These are phyloP conservation scores for Eurosta solidaginis DNA, from an alignment of 1,140 invertebrate genomes.

Conservation along the genomic window DNA sequence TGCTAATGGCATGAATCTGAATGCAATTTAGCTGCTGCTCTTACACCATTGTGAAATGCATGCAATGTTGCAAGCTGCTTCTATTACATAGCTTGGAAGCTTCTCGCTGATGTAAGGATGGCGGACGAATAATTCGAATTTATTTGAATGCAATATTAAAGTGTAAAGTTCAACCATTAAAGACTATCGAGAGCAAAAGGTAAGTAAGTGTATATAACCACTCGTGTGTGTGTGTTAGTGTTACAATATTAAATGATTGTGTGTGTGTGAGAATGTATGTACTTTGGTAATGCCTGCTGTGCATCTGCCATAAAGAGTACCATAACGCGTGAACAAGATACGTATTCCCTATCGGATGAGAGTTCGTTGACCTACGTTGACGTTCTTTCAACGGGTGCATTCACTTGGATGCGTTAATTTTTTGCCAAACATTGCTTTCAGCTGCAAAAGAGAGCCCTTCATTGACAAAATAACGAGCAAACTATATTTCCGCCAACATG, in stretches of 20 bases:
- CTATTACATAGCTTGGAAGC: not conserved
- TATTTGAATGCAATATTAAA: not conserved
- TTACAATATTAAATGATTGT: too few relatives aligned
- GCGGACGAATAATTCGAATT: not conserved
- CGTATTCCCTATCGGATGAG: not conserved
- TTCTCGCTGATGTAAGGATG: not conserved
- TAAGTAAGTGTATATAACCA: not conserved
- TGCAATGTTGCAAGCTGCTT: not conserved
- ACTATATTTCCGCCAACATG: not conserved
- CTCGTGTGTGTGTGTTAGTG: too few relatives aligned
- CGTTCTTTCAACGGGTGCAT: not conserved
- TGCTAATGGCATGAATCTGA: not conserved
- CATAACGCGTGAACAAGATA: not conserved
- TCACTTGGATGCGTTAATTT: constrained; percentile 24
- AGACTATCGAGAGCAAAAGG: not conserved
- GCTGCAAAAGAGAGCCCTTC: not conserved
- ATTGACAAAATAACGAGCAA: not conserved
- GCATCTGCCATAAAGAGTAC: constrained; percentile 4
- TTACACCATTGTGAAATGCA: not conserved
- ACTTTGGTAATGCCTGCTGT: not conserved
- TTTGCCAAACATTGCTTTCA: not conserved
- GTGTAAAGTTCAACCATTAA: not conserved
- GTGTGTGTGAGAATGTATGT: not conserved
- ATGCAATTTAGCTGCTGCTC: not conserved
- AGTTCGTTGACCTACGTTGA: constrained; percentile 4